These are phyloP conservation scores for Polietes domitor DNA, from an alignment of 2,888 invertebrate genomes.

Conservation along the genomic window DNA sequence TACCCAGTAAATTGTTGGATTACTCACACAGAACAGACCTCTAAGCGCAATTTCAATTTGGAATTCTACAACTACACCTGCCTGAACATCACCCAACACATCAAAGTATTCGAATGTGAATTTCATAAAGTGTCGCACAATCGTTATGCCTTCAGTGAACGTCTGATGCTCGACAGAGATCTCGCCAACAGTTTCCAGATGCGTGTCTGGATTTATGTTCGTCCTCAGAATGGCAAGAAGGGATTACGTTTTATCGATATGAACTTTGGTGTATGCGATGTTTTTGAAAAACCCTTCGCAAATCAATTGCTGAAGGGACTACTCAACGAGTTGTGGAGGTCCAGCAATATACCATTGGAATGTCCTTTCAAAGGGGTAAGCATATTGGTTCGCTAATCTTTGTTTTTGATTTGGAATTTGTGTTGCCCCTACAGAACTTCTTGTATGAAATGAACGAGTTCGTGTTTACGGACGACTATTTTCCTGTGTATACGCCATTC, in stretches of 20 bases:
- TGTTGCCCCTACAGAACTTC: not conserved
- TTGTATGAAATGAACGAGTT: constrained; percentile 11
- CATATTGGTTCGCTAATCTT: too few relatives aligned
- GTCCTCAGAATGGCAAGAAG: too few relatives aligned
- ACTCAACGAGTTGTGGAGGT: not conserved
- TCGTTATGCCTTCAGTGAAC: not conserved
- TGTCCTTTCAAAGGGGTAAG: constrained; percentile 12
- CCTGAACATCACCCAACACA: not conserved
- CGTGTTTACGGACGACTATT: not conserved
- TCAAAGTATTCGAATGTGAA: not conserved
- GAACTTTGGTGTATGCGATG: not conserved
- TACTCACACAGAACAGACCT: too few relatives aligned
- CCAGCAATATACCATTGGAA: not conserved
- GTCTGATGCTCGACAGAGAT: not conserved
- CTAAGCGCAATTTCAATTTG: not conserved
- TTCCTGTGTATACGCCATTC: not conserved
- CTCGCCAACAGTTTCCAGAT: not conserved
- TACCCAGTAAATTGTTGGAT: too few relatives aligned
- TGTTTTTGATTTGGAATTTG: too few relatives aligned
- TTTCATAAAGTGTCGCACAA: not conserved
- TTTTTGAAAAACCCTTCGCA: too few relatives aligned
- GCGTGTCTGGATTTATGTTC: not conserved
- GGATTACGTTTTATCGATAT: not conserved
- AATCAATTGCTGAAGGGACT: not conserved
- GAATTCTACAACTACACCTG: not conserved